Conservation (phyloP, 2,888 invertebrate species). For the Lacanobia oleracea region DNA sequence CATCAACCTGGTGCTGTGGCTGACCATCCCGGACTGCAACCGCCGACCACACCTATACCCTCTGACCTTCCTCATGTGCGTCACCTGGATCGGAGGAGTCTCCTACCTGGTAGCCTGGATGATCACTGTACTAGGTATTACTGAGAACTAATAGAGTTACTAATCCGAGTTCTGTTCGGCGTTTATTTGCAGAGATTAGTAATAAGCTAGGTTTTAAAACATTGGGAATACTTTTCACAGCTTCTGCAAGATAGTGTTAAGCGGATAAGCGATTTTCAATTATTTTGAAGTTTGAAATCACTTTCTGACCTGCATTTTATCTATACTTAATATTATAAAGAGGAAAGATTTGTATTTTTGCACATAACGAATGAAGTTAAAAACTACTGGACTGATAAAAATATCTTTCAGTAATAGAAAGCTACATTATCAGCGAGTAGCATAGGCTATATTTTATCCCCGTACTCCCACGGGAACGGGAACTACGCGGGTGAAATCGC, state of each 20-base stretch:
- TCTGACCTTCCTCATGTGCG: slow-evolving; percentile 94
- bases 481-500: no score
- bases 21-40: slow-evolving; percentile 95
- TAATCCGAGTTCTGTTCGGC: neutral
- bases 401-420: no score
- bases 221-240: neutral
- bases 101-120: slow-evolving; percentile 97
- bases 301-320: neutral
- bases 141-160: neutral
- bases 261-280: no score
- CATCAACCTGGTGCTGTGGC: slow-evolving; percentile 92
- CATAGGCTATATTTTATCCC: no score
- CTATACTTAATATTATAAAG: no score
- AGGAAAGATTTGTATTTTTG: no score
- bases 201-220: neutral
- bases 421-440: no score
- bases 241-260: neutral
- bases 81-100: slow-evolving; percentile 95
- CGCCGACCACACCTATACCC: slow-evolving; percentile 91
- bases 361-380: no score
- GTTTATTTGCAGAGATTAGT: neutral
- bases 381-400: no score
- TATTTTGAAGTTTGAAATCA: neutral
- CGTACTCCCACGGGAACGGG: no score
- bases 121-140: slow-evolving; percentile 94